These are phyloP conservation scores for Ochropleura leucogaster DNA, from an alignment of 2,888 invertebrate species.

Conservation along the genomic window DNA sequence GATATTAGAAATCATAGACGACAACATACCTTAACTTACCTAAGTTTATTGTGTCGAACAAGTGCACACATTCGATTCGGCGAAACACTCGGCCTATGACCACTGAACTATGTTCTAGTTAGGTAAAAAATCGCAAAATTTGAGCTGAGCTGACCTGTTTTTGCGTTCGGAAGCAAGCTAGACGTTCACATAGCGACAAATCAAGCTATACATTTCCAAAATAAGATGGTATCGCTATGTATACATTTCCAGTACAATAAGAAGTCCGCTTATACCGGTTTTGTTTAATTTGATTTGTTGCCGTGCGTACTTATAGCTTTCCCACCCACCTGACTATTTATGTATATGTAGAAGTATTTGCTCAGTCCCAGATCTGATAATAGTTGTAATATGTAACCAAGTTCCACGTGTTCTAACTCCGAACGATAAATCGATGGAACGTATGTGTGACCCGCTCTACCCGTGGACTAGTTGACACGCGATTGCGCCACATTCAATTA, in stretches of 20 bases:
- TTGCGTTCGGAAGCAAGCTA: neutral
- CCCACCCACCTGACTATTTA: neutral
- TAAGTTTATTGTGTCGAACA: neutral
- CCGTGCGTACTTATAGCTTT: neutral
- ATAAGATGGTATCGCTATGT: neutral
- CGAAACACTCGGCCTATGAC: neutral
- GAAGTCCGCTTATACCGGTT: neutral
- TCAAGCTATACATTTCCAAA: neutral
- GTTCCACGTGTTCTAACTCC: conserved; percentile 3
- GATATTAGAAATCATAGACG: conserved; percentile 18
- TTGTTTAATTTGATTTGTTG: neutral
- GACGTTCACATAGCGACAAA: neutral
- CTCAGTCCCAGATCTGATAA: conserved; percentile 4
- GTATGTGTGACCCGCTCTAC: neutral
- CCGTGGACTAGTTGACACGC: conserved; percentile 30
- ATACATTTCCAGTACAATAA: neutral
- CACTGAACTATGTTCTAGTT: neutral
- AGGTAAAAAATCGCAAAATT: neutral
- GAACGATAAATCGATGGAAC: conserved; percentile 32
- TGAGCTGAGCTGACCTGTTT: neutral
- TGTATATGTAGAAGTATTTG: neutral
- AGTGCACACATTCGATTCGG: neutral
- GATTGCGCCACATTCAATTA: conserved; percentile 46
- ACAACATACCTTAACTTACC: neutral
- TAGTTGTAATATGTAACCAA: neutral